phyloP scores from a whole-genome alignment of 1,140 invertebrate genomes.

The Brachionus koreanus region DNA sequence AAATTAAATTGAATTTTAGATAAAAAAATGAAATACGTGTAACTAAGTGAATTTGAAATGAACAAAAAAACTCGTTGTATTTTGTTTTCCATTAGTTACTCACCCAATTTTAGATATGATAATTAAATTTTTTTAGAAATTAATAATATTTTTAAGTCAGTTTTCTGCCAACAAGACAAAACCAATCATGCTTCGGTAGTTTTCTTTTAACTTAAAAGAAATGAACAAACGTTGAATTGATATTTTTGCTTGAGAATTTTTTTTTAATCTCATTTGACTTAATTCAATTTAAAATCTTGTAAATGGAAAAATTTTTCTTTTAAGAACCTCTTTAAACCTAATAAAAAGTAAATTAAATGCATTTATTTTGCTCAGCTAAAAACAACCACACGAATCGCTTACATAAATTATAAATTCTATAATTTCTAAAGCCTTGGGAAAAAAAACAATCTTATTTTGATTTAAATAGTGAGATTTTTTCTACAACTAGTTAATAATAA shows the following conservation, averaged over 20 bases:
- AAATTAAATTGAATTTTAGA: not conserved
- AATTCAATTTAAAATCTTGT: not conserved
- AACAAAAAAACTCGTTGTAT: not conserved
- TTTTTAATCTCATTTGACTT: not conserved
- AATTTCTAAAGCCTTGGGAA: not conserved
- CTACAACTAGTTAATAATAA: not conserved
- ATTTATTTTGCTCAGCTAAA: not conserved
- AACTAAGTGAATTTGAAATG: not conserved
- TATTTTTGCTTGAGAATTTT: not conserved
- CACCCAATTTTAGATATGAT: not conserved
- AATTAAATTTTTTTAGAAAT: not conserved
- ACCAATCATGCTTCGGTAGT: not conserved
- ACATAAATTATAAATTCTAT: not conserved
- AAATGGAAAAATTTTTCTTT: not conserved
- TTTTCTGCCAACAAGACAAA: not conserved
- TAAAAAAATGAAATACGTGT: not conserved
- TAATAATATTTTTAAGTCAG: not conserved
- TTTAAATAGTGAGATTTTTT: not conserved
- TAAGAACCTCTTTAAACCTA: not conserved
- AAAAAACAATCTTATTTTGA: not conserved
- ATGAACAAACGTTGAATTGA: not conserved
- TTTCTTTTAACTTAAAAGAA: not conserved
- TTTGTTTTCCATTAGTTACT: slow-evolving; percentile 3
- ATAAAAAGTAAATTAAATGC: not conserved
- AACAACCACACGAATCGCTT: not conserved